phyloP scores from a whole-genome alignment of 2,797 vertebrate genomes.

The Chrysocyon brachyurus region DNA sequence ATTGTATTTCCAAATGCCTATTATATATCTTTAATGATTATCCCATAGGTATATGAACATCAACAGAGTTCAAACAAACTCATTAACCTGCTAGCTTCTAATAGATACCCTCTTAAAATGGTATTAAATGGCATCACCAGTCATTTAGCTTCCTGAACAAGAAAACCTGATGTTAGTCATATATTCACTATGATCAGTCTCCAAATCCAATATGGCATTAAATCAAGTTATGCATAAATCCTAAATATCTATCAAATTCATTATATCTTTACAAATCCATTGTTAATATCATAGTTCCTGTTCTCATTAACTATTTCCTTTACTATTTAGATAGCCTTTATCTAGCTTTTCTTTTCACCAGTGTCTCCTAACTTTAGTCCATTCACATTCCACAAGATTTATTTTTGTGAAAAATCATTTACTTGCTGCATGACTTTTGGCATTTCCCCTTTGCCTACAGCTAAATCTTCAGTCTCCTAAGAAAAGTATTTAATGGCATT shows the following conservation, averaged over 20 bases:
- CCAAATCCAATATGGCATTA: background rate
- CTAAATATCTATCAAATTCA: background rate
- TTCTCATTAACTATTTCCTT: background rate
- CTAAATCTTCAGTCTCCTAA: background rate
- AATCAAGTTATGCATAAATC: background rate
- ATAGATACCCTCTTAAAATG: background rate
- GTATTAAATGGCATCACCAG: background rate
- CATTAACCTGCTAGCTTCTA: background rate
- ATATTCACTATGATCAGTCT: background rate
- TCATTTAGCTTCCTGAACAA: background rate
- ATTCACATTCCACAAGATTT: background rate
- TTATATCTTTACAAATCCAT: background rate
- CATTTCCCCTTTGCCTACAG: background rate
- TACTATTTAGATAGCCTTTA: background rate
- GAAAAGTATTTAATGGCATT: background rate
- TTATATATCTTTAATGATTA: background rate
- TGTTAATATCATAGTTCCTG: background rate
- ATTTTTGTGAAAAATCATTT: background rate
- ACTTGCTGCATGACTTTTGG: background rate
- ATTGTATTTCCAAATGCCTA: background rate
- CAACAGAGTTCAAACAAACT: background rate
- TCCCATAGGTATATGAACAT: background rate
- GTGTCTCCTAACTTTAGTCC: background rate
- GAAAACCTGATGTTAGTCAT: background rate
- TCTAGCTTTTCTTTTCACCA: background rate